Evolutionary conservation across 2,113 vertebrate species (phyloP).

Genomic region (Pelecanoides urinatrix): DNA sequence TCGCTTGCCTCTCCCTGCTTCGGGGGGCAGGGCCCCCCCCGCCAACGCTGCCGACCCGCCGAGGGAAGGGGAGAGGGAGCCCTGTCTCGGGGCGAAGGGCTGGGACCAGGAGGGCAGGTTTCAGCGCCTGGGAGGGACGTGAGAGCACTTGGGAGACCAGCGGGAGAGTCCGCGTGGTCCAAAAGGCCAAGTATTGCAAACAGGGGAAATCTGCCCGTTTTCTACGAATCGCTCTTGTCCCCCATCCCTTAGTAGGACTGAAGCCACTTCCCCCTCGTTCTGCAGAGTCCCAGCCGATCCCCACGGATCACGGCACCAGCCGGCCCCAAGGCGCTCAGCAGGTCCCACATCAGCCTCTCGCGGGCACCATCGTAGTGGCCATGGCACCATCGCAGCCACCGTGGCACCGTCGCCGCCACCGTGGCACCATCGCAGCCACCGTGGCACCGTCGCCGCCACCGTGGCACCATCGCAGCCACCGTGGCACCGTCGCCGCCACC

Average conservation of each 20-base stretch:
- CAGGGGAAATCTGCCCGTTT: not conserved
- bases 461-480: fast-evolving
- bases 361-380: not conserved
- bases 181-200: fast-evolving
- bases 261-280: not conserved
- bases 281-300: not conserved
- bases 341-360: not conserved
- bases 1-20: too few species aligned
- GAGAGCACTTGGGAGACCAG: not conserved
- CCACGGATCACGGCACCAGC: fast-evolving
- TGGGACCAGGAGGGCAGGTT: not conserved
- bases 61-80: not conserved
- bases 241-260: fast-evolving
- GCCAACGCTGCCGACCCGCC: fast-evolving
- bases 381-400: fast-evolving
- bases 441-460: too few species aligned
- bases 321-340: fast-evolving
- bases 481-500: too few species aligned
- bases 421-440: fast-evolving
- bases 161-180: fast-evolving
- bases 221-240: fast-evolving
- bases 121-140: not conserved
- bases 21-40: not conserved
- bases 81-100: not conserved
- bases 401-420: fast-evolving